Evolutionary conservation across 2,888 invertebrate genomes (phyloP).

Genomic region (Lordiphosa fenestrarum): DNA sequence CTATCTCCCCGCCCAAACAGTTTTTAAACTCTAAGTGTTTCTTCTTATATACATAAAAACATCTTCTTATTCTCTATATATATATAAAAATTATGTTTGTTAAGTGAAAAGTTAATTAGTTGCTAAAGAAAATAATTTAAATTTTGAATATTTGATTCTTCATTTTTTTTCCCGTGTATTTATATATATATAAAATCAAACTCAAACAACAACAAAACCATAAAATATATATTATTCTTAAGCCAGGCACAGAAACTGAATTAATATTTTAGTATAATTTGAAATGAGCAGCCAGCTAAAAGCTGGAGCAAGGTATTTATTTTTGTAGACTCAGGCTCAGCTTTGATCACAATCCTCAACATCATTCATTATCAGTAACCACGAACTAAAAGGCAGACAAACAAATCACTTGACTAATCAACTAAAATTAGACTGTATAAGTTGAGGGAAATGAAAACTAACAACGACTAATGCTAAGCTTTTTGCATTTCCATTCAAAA

Average conservation of each 20-base stretch:
- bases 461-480: conserved; percentile 23
- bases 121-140: conserved; percentile 51
- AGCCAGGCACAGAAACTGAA: conserved; percentile 41
- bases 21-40: conserved; percentile 63
- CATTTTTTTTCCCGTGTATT: conserved; percentile 36
- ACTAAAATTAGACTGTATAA: conserved; percentile 59
- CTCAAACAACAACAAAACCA: conserved; percentile 15
- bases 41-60: conserved; percentile 17
- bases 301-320: conserved; percentile 26
- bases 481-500: conserved; percentile 25
- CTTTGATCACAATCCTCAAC: conserved; percentile 9
- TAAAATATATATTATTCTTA: conserved; percentile 45
- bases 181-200: conserved; percentile 19
- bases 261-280: conserved; percentile 32
- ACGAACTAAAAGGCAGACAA: conserved; percentile 28
- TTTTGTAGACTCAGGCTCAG: conserved; percentile 15
- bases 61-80: not conserved
- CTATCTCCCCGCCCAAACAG: conserved; percentile 60
- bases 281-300: conserved; percentile 32
- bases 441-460: conserved; percentile 40
- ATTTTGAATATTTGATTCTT: conserved; percentile 28
- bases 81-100: conserved; percentile 59
- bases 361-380: conserved; percentile 24
- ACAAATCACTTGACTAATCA: conserved; percentile 50
- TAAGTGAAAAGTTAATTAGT: conserved; percentile 57